Base-by-base conservation (phyloP, 2,888 invertebrate species). In the Caenorhabditis zanzibari region DNA sequence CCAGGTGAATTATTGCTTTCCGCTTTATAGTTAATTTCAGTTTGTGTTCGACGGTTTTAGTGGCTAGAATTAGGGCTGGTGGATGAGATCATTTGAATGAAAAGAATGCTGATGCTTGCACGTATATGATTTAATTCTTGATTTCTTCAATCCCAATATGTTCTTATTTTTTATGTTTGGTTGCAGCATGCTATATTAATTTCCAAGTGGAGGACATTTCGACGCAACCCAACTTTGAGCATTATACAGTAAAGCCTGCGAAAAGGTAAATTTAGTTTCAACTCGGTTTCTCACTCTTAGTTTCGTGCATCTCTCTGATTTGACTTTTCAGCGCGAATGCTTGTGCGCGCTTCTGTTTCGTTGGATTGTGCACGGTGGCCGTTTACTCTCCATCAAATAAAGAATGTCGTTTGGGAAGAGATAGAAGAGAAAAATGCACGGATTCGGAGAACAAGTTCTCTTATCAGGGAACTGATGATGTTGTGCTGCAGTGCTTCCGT, bases 101-200 rank as follows among this genome's bases (percentile, higher is more conserved):
- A 32, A 38, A 6, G 38, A 38, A 38, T 38, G 38, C 19, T 61
- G 59, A 24, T 24, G 80, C 72, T 72, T 80, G 71, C 59, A 35
- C 66, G 56, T 47, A 38, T 38, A 6, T 32, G 32, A 32, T 49
- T 54, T 61, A n/a, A 44, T 63, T 64, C 63, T 44, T 35, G 47
- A 44, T 72, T 38, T 22, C 19, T 58, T 64, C 56, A 19, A 19
- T 22, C 58, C 32, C 47, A 38, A 71, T 63, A 14, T 44, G 4
- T 47, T 0, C 68, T 63, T 44, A 44, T 44, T 61, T 63, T 44
- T 58, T 75, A 75, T 66, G 72, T 79, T 69, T 47, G 68, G 66
- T 87, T 91, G 77, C 82, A 91, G 91, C 90, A 32, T 91, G 91
- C 73, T 83, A 89, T 77, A 90, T 91, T 72, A 90, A 90, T 49